Conservation (phyloP, 2,113 vertebrate genomes). For the Scophthalmus maximus region DNA sequence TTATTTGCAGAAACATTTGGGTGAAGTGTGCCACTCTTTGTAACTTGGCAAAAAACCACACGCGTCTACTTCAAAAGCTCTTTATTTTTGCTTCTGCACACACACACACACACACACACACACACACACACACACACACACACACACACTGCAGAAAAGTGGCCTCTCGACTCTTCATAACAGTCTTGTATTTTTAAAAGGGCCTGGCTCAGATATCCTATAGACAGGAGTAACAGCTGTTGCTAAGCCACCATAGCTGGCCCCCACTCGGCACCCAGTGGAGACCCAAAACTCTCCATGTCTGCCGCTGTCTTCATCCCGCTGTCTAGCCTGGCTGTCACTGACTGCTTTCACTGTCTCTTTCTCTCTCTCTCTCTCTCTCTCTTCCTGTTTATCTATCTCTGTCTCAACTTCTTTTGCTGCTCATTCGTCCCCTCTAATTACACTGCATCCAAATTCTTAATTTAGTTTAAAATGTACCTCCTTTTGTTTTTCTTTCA, state of each 20-base stretch:
- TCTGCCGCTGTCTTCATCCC: slow-evolving; percentile 75
- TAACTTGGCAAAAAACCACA: slow-evolving; percentile 55
- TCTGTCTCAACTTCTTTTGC: slow-evolving; percentile 45
- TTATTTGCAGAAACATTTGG: slow-evolving; percentile 84
- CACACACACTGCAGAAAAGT: slow-evolving; percentile 38
- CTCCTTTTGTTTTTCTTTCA: slow-evolving; percentile 28
- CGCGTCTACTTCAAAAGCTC: slow-evolving; percentile 45
- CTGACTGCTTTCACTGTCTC: slow-evolving; percentile 70
- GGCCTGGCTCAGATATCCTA: slow-evolving; percentile 93
- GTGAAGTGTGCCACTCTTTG: slow-evolving; percentile 83
- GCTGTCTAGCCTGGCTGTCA: slow-evolving; percentile 63
- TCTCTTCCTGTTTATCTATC: slow-evolving; percentile 29
- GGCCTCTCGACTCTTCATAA: slow-evolving; percentile 83
- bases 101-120: slow-evolving; percentile 21
- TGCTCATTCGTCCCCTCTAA: slow-evolving; percentile 7
- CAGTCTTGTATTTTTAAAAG: slow-evolving; percentile 90
- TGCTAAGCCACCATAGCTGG: slow-evolving; percentile 76
- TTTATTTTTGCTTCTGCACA: not conserved
- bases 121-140: slow-evolving; percentile 9
- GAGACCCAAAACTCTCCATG: slow-evolving; percentile 72
- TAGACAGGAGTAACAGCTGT: slow-evolving; percentile 92
- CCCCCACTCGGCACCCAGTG: slow-evolving; percentile 78
- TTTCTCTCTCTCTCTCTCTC: slow-evolving; percentile 25
- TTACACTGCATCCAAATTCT: slow-evolving; percentile 35
- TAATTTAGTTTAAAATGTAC: not conserved